A percentile compares a stretch with the other conserved stretches of the same genome.
Conservation (phyloP, 2,888 invertebrate species). For the Lithophane semibrunnea region DNA sequence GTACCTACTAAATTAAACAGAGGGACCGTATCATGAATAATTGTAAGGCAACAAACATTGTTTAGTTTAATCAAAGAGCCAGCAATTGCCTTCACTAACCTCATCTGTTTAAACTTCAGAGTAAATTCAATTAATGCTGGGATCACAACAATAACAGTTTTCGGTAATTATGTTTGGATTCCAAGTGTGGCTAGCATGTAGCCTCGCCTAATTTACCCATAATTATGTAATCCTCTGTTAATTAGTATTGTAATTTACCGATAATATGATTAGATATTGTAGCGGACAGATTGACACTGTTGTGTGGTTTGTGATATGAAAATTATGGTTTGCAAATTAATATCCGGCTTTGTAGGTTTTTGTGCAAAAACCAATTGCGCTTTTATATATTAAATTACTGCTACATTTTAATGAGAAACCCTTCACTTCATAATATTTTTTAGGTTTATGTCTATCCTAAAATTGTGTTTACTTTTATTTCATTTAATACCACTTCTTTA, state of each 20-base stretch:
- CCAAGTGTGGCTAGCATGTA: conserved; percentile 71
- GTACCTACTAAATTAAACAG: conserved; percentile 70
- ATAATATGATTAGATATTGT: conserved; percentile 46
- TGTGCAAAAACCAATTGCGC: background rate
- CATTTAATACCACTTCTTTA: background rate
- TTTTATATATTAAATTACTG: background rate
- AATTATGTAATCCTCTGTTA: conserved; percentile 65
- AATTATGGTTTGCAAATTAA: conserved; percentile 29
- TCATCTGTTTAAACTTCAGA: conserved; percentile 86
- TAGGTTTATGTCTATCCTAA: background rate
- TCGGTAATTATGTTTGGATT: conserved; percentile 85
- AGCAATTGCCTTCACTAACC: conserved; percentile 84
- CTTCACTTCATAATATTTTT: background rate
- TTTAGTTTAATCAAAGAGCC: conserved; percentile 87
- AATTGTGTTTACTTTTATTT: background rate
- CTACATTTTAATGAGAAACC: background rate
- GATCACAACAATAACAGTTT: conserved; percentile 88
- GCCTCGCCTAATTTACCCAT: conserved; percentile 69
- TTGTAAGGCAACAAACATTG: conserved; percentile 83
- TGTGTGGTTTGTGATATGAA: conserved; percentile 30
- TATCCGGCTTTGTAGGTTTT: conserved; percentile 4
- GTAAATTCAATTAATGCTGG: conserved; percentile 86
- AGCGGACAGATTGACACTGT: conserved; percentile 34
- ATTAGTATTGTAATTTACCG: conserved; percentile 57
- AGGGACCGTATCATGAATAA: conserved; percentile 79